Evolutionary conservation across 2,797 vertebrate species (phyloP), one percentile per base, ranked within the genome.

Genomic region (Threskiornis aethiopicus): DNA sequence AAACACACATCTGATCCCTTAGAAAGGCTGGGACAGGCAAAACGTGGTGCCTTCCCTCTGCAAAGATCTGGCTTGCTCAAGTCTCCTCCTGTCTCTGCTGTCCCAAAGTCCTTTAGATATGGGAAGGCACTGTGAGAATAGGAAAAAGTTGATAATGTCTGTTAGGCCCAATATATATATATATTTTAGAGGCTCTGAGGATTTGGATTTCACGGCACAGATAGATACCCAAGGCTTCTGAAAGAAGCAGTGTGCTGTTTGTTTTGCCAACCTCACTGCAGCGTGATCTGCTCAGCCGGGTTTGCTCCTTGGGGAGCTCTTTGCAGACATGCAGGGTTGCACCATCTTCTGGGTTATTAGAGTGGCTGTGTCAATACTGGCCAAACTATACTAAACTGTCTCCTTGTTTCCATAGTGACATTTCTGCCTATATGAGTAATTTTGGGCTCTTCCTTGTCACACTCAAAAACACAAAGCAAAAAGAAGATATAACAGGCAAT

Each of bases 351-450:
- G 86, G 80, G 70, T 72, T 90, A 80, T 73, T 76, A 84, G 51
- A 94, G 58, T 3, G 8, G 81, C 81, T 84, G 55, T 94, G 84
- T 83, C 88, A 87, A 35, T 75, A 51, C 84, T n/a, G 91, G 73
- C 86, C 93, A 94, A 95, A 94, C 44, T 16, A 70, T 64, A 62
- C 77, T 79, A 89, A 96, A 90, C 86, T 66, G 9, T 11, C 73
- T 95, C 67, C 87, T 92, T 64, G 97, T 97, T 97, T 97, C 97
- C 96, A 97, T 97, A 97, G 97, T 91, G 94, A 97, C 95, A 93
- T 91, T 95, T 87, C 95, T 96, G 93, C 54, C 71, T 57, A 75
- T 81, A 54, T 71, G 91, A 97, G 91, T 72, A 85, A 93, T 85
- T 88, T 89, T 51, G 83, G 85, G 61, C 55, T 95, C 31, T 76